These are phyloP conservation scores for Trissolcus brochymenae DNA, from an alignment of 2,888 invertebrate species.

Conservation along the genomic window DNA sequence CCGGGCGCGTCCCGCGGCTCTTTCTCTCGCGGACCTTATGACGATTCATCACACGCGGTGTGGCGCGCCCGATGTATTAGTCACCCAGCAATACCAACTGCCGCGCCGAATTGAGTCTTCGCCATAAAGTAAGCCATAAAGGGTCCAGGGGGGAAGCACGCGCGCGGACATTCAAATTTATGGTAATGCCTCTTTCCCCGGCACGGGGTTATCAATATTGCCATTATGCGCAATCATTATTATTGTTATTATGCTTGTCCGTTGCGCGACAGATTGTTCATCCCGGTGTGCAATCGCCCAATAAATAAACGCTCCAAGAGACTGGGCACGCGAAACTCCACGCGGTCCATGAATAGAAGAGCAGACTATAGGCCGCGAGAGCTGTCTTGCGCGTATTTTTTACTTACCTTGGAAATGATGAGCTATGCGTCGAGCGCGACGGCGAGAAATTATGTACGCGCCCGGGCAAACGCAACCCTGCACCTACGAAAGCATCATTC, in stretches of 20 bases:
- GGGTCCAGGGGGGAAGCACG: slow-evolving; percentile 76
- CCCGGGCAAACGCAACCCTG: slow-evolving; percentile 19
- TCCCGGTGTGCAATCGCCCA: slow-evolving; percentile 54
- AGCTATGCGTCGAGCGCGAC: slow-evolving; percentile 37
- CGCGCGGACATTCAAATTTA: slow-evolving; percentile 74
- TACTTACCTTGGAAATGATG: slow-evolving; percentile 39
- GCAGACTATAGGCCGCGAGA: slow-evolving; percentile 18
- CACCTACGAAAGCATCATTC: slow-evolving; percentile 20
- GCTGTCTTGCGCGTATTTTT: slow-evolving; percentile 38
- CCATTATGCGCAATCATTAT: slow-evolving; percentile 58
- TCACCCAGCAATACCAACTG: slow-evolving; percentile 81
- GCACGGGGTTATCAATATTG: slow-evolving; percentile 72
- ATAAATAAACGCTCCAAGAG: slow-evolving; percentile 56
- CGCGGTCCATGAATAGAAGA: slow-evolving; percentile 8
- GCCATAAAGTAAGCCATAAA: slow-evolving; percentile 76
- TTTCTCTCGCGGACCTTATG: slow-evolving; percentile 64
- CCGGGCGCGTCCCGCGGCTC: slow-evolving; percentile 59
- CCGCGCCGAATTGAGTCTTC: slow-evolving; percentile 78
- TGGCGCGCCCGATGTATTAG: slow-evolving; percentile 82
- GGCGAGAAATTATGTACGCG: slow-evolving; percentile 20
- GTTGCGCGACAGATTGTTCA: slow-evolving; percentile 52
- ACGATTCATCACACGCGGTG: slow-evolving; percentile 78
- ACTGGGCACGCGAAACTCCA: slow-evolving; percentile 5
- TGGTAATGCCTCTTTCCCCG: slow-evolving; percentile 70
- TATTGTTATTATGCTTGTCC: slow-evolving; percentile 53